These are phyloP conservation scores for Dissostichus mawsoni DNA, from an alignment of 2,113 vertebrate species.

Conservation along the genomic window DNA sequence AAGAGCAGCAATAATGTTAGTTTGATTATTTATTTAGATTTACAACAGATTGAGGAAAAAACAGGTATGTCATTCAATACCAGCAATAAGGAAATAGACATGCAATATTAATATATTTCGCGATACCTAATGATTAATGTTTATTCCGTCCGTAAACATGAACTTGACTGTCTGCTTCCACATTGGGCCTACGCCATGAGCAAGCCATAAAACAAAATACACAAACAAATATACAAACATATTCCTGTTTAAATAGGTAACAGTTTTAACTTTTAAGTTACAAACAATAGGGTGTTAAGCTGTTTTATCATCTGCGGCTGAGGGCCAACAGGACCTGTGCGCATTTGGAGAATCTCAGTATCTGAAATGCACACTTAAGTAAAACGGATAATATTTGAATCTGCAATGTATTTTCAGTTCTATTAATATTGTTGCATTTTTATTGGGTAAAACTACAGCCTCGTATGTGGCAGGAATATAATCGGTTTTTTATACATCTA, in stretches of 20 bases:
- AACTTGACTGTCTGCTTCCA: conserved; percentile 70
- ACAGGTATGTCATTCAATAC: conserved; percentile 31
- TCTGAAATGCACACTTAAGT: background rate
- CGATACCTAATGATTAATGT: background rate
- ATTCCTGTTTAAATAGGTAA: conserved; percentile 13
- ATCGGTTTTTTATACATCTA: conserved; percentile 39
- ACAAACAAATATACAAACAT: conserved; percentile 13
- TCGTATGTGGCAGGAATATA: conserved; percentile 13
- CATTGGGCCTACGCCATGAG: conserved; percentile 18
- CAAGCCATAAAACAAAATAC: conserved; percentile 31
- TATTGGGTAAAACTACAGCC: background rate
- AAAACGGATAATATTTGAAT: background rate
- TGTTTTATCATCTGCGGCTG: background rate
- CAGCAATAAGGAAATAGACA: conserved; percentile 45
- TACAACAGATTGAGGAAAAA: background rate
- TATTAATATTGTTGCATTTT: background rate
- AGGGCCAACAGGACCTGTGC: conserved; percentile 29
- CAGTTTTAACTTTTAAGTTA: conserved; percentile 3
- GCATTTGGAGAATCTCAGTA: conserved; percentile 26
- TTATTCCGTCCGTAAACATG: conserved; percentile 60
- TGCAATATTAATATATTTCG: conserved; percentile 46
- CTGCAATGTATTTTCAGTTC: background rate
- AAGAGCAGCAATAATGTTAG: background rate
- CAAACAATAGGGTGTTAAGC: background rate
- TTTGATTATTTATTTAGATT: conserved; percentile 17